Base-by-base conservation (phyloP, 2,888 invertebrate genomes). In the Phragmatobia fuliginosa region DNA sequence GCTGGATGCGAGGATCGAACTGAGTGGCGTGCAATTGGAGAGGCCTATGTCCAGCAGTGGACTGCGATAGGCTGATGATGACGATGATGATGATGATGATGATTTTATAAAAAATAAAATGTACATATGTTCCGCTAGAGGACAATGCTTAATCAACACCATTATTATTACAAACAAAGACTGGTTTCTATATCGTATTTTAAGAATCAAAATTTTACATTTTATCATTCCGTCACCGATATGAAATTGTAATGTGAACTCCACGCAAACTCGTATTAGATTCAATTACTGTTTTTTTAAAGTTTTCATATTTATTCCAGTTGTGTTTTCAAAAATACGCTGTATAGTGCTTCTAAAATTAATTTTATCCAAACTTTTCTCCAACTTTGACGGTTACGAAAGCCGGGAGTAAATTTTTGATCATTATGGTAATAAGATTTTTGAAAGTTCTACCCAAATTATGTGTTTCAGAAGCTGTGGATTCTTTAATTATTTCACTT, bases 401-500 rank as follows among this genome's bases (percentile, higher is more conserved):
- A 52, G 31, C 4, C 25, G 16, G 8, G 10, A 63, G 33, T 64
- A 62, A 70, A 76, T 70, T 80, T 78, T 74, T 71, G 61, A 78
- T 64, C 62, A 72, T 71, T 61, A 74, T 18, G 32, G 66, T 76
- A 63, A 78, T 81, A 68, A 32, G 14, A 25, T 62, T 70, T 45
- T 21, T 11, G 28, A 45, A 80, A 78, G 58, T 73, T 75, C 72
- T 71, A n/a, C 10, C n/a, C 7, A 28, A 73, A 71, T 76, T 79
- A 66, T 76, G 60, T 74, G 66, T 71, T 66, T 21, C 41, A 52
- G 21, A 32, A 71, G 67, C 36, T 70, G 76, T 74, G 73, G 72
- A 72, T 66, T 78, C 77, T 79, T 75, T 70, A 78, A 77, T 80
- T 73, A 72, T 68, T 38, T 66, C 62, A 68, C 64, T 60, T 72